Evolutionary conservation across 1,140 invertebrate species (phyloP).

Genomic region (Macrobrachium nipponense): DNA sequence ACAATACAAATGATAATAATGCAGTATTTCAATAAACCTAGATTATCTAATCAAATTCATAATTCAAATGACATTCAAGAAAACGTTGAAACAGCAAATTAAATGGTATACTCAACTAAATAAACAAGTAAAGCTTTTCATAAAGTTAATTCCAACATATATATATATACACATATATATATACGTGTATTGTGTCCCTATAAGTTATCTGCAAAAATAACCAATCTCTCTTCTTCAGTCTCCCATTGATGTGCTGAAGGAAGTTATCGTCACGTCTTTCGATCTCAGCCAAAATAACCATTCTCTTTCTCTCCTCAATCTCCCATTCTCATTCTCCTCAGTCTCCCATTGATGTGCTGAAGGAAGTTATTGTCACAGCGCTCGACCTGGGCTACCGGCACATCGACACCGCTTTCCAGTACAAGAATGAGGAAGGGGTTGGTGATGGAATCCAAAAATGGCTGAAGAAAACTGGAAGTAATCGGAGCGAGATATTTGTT

Average conservation of each 20-base stretch:
- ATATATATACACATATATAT: no score
- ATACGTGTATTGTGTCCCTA: no score
- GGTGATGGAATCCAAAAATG: slow-evolving; percentile 68
- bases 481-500: slow-evolving; percentile 75
- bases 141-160: no score
- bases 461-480: slow-evolving; percentile 68
- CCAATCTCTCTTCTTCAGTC: no score
- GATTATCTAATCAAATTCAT: no score
- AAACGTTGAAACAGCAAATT: no score
- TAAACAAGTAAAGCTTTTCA: no score
- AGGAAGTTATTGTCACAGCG: slow-evolving; percentile 74
- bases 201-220: no score
- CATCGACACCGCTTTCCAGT: slow-evolving; percentile 78
- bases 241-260: slow-evolving; percentile 19
- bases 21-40: no score
- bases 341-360: slow-evolving; percentile 30
- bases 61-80: no score
- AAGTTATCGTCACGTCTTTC: slow-evolving; percentile 76
- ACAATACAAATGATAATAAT: no score
- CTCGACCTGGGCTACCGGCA: slow-evolving; percentile 79
- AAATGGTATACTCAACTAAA: no score
- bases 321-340: slow-evolving; percentile 6
- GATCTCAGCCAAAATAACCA: slow-evolving; percentile 77
- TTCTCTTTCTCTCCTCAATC: not conserved
- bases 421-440: slow-evolving; percentile 70